Percentiles rank a stretch among this genome's conserved stretches.
These are phyloP conservation scores for Notodonta ziczac DNA, from an alignment of 2,888 invertebrate species.

Conservation along the genomic window DNA sequence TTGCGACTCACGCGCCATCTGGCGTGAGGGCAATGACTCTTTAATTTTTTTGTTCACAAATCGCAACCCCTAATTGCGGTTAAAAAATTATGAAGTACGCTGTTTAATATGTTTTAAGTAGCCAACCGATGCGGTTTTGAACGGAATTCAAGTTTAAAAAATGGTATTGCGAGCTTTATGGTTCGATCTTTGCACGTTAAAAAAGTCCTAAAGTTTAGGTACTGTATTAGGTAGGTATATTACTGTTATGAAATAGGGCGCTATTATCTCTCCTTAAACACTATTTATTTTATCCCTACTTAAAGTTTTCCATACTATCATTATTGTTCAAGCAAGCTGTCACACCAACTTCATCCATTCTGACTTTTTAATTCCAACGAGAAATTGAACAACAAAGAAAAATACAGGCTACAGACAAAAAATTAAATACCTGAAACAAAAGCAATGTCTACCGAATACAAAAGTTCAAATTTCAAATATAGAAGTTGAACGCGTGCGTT, in stretches of 20 bases:
- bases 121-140: constrained; percentile 48
- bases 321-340: neutral
- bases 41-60: constrained; percentile 64
- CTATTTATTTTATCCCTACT: neutral
- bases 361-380: neutral
- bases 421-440: constrained; percentile 31
- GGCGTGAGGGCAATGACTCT: constrained; percentile 77
- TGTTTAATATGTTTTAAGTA: constrained; percentile 67
- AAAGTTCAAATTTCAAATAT: constrained; percentile 61
- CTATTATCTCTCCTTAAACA: neutral
- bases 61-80: constrained; percentile 79
- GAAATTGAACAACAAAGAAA: constrained; percentile 3
- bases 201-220: neutral
- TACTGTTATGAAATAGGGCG: too few species aligned
- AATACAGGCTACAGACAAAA: constrained; percentile 22
- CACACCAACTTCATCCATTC: neutral
- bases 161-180: neutral
- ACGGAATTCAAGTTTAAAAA: constrained; percentile 4
- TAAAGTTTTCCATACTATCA: neutral
- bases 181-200: neutral
- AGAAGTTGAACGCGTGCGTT: constrained; percentile 60
- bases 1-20: constrained; percentile 66
- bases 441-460: constrained; percentile 43
- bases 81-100: constrained; percentile 56
- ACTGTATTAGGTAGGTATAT: too few species aligned